phyloP scores from a whole-genome alignment of 2,113 vertebrate genomes.

The Percopsis transmontana region DNA sequence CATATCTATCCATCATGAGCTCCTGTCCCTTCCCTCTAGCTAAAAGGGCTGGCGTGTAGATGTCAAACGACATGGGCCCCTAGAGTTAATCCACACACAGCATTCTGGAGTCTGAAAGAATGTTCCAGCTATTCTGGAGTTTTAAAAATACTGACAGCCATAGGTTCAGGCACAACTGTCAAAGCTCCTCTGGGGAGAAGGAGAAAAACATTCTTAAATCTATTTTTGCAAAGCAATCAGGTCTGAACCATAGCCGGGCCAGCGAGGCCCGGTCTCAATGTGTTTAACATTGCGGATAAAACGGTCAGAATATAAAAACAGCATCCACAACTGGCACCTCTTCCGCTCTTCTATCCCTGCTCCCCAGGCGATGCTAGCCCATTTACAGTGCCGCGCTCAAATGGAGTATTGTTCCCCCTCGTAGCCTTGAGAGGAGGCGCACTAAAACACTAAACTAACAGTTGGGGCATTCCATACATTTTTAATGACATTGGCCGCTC shows the following conservation, averaged over 20 bases:
- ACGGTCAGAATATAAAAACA: conserved; percentile 64
- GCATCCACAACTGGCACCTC: conserved; percentile 63
- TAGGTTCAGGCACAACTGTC: conserved; percentile 74
- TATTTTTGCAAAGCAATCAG: conserved; percentile 73
- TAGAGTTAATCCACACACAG: conserved; percentile 69
- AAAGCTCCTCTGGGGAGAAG: conserved; percentile 70
- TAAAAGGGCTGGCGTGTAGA: conserved; percentile 63
- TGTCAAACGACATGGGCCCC: conserved; percentile 64
- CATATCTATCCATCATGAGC: conserved; percentile 41
- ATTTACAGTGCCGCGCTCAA: conserved; percentile 70
- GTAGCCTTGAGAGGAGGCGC: conserved; percentile 73
- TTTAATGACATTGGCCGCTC: conserved; percentile 82
- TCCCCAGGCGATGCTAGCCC: conserved; percentile 54
- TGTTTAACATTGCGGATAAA: conserved; percentile 69
- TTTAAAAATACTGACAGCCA: conserved; percentile 75
- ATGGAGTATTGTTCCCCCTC: conserved; percentile 73
- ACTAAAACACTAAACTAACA: conserved; percentile 83
- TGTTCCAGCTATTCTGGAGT: conserved; percentile 70
- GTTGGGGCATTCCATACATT: conserved; percentile 88
- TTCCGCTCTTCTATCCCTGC: conserved; percentile 25
- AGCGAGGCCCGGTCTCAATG: conserved; percentile 52
- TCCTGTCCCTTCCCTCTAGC: conserved; percentile 46
- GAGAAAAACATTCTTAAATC: conserved; percentile 61
- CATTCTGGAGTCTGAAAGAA: conserved; percentile 73
- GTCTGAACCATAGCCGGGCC: conserved; percentile 56